Conservation (phyloP, 2,113 vertebrate species). For the Takifugu flavidus region DNA sequence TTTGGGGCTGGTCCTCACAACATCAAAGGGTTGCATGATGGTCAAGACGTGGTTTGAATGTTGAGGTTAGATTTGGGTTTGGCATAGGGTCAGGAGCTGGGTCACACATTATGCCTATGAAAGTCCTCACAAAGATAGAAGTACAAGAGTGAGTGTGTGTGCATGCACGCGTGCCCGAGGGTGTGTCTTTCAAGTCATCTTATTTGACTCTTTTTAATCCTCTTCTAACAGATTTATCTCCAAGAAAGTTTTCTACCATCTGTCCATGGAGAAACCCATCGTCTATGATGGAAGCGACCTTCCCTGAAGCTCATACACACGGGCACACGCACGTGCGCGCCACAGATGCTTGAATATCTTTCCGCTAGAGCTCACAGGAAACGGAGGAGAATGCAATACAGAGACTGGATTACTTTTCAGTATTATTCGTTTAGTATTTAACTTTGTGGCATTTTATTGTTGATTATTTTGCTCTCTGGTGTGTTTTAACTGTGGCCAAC, state of each 20-base stretch:
- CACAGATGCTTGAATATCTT: background rate
- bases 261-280: conserved; percentile 86
- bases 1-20: too few species aligned
- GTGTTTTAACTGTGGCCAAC: conserved; percentile 8
- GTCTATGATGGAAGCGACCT: conserved; percentile 95
- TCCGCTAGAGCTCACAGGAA: conserved; percentile 1
- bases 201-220: conserved; percentile 7
- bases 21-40: too few species aligned
- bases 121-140: too few species aligned
- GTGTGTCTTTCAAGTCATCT: background rate
- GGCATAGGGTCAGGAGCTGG: too few species aligned
- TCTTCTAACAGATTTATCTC: conserved; percentile 85
- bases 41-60: too few species aligned
- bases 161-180: too few species aligned
- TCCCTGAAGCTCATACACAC: conserved; percentile 49
- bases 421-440: conserved; percentile 6
- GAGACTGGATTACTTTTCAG: conserved; percentile 3
- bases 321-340: background rate
- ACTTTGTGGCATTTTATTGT: conserved; percentile 13
- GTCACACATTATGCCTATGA: too few species aligned
- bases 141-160: too few species aligned
- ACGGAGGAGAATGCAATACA: background rate
- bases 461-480: conserved; percentile 10
- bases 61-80: too few species aligned
- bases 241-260: conserved; percentile 89